These are phyloP conservation scores for Halesus radiatus DNA, from an alignment of 1,140 invertebrate species.

Conservation along the genomic window DNA sequence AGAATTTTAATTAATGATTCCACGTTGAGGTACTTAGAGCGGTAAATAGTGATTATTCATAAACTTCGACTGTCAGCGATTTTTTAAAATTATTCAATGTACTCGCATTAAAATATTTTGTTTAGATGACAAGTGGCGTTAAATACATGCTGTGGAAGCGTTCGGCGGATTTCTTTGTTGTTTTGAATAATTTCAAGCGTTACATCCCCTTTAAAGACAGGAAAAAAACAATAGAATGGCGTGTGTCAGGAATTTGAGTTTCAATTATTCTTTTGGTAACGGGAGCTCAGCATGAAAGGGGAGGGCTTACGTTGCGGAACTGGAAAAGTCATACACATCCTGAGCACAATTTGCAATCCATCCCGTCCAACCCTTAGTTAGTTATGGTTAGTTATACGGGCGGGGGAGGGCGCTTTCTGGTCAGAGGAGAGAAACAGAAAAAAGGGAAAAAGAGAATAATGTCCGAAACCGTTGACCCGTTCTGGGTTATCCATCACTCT, in stretches of 20 bases:
- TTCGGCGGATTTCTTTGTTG: not conserved
- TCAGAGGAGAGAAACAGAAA: slow-evolving; percentile 51
- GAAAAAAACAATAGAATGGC: slow-evolving; percentile 32
- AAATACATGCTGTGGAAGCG: no score
- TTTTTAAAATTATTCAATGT: no score
- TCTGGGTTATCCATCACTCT: slow-evolving; percentile 59
- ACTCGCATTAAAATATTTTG: no score
- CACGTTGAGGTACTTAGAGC: not conserved
- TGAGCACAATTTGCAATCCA: slow-evolving; percentile 53
- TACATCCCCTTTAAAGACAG: slow-evolving; percentile 10
- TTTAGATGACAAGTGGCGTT: no score
- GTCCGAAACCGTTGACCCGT: slow-evolving; percentile 58
- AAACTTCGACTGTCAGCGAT: no score
- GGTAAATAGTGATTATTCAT: slow-evolving; percentile 2
- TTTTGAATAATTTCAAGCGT: slow-evolving; percentile 1
- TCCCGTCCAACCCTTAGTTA: slow-evolving; percentile 50
- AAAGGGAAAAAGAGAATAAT: slow-evolving; percentile 58
- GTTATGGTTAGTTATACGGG: slow-evolving; percentile 57
- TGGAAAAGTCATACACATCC: slow-evolving; percentile 51
- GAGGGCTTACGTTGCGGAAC: slow-evolving; percentile 36
- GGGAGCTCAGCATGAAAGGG: slow-evolving; percentile 39
- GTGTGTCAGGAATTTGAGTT: slow-evolving; percentile 37
- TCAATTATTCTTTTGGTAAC: slow-evolving; percentile 34
- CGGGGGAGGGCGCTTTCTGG: slow-evolving; percentile 42
- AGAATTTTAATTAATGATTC: slow-evolving; percentile 33